Conservation (phyloP, 2,888 invertebrate genomes). For the Drosophila paracracens region DNA sequence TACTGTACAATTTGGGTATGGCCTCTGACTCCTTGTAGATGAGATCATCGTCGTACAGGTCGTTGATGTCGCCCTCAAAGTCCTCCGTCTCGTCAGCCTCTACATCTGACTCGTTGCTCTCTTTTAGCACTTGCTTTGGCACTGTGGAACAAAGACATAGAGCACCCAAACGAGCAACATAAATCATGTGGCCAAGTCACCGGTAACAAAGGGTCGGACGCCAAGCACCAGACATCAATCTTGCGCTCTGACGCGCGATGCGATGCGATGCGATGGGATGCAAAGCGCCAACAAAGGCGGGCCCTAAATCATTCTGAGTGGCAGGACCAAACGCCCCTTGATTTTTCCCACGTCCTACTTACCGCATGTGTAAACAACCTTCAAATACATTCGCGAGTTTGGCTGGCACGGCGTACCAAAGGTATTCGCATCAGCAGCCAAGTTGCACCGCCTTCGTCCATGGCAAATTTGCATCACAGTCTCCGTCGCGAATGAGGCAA, state of each 20-base stretch:
- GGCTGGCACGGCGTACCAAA: slow-evolving; percentile 93
- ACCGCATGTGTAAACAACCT: slow-evolving; percentile 96
- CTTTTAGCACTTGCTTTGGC: slow-evolving; percentile 92
- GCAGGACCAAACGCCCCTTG: slow-evolving; percentile 39
- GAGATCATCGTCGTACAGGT: slow-evolving; percentile 86
- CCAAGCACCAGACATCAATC: slow-evolving; percentile 47
- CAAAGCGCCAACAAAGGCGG: slow-evolving; percentile 54
- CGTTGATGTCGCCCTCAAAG: slow-evolving; percentile 86
- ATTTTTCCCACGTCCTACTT: slow-evolving; percentile 84
- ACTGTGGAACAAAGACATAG: slow-evolving; percentile 86
- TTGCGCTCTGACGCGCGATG: slow-evolving; percentile 28
- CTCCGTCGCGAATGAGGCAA: slow-evolving; percentile 95
- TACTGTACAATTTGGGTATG: slow-evolving; percentile 85
- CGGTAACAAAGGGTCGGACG: slow-evolving; percentile 31
- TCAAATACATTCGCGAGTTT: slow-evolving; percentile 93
- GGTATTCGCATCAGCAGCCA: slow-evolving; percentile 93
- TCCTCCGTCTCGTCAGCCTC: slow-evolving; percentile 91
- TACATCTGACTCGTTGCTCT: slow-evolving; percentile 91
- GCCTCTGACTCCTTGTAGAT: slow-evolving; percentile 87
- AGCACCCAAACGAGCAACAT: slow-evolving; percentile 49
- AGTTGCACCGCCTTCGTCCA: slow-evolving; percentile 92
- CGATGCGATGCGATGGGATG: slow-evolving; percentile 35
- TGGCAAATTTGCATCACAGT: slow-evolving; percentile 95
- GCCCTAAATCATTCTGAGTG: slow-evolving; percentile 60
- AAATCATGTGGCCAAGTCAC: slow-evolving; percentile 56